Conservation (phyloP, 2,113 vertebrate genomes). For the Amia ocellicauda region DNA sequence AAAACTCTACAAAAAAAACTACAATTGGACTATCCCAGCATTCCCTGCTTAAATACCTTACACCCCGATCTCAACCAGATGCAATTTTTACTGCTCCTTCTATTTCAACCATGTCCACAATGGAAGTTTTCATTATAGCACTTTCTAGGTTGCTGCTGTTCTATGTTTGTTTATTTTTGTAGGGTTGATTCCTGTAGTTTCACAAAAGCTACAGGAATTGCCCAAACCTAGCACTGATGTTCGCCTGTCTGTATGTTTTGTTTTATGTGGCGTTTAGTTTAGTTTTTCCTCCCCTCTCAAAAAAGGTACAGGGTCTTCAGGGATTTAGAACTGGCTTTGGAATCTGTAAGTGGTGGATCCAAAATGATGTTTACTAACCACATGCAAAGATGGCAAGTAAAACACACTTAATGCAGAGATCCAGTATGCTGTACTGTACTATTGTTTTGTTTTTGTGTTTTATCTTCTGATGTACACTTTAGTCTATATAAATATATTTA, state of each 20-base stretch:
- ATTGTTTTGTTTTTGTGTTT: conserved; percentile 32
- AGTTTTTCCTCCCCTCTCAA: conserved; percentile 11
- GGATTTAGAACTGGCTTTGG: conserved; percentile 40
- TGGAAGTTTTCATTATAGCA: no score
- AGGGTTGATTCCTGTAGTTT: conserved; percentile 15
- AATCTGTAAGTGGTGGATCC: conserved; percentile 31
- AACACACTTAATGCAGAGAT: conserved; percentile 41
- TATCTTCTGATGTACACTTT: conserved; percentile 42
- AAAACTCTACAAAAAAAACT: background rate
- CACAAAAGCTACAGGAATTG: conserved; percentile 29
- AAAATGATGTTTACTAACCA: conserved; percentile 34
- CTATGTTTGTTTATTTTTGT: background rate
- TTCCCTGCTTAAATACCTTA: no score
- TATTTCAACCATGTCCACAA: background rate
- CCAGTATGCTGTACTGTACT: conserved; percentile 11
- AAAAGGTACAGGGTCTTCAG: conserved; percentile 16
- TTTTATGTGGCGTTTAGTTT: conserved; percentile 3
- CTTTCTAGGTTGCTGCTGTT: background rate
- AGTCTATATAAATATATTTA: conserved; percentile 36
- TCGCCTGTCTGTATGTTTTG: conserved; percentile 9
- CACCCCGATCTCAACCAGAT: background rate
- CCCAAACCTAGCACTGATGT: conserved; percentile 37
- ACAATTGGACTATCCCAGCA: background rate
- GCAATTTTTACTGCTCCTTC: background rate
- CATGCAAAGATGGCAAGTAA: conserved; percentile 41